Conservation (phyloP, 2,888 invertebrate species). For the Halictus ligatus region DNA sequence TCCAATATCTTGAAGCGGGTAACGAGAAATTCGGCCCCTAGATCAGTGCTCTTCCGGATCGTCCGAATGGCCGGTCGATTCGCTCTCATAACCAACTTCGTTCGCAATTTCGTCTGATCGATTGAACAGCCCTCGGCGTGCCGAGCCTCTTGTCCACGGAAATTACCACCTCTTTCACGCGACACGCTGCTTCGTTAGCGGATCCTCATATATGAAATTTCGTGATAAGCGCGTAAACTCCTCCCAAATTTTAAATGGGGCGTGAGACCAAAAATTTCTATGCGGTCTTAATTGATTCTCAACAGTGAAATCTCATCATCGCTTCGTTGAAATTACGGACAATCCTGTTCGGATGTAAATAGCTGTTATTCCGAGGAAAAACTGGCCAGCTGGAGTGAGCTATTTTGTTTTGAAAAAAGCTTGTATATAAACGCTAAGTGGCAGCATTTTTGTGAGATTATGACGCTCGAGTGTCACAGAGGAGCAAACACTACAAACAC, state of each 20-base stretch:
- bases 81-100: slow-evolving; percentile 23
- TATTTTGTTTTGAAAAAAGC: neutral
- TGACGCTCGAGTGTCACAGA: neutral
- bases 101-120: neutral
- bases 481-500: neutral
- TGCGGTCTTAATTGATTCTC: too few relatives aligned
- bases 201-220: too few relatives aligned
- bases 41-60: slow-evolving; percentile 27
- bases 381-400: neutral
- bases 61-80: neutral
- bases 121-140: neutral
- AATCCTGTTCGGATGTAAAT: neutral
- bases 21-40: slow-evolving; percentile 32
- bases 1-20: slow-evolving; percentile 55
- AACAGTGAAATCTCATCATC: too few relatives aligned
- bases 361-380: neutral
- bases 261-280: too few relatives aligned
- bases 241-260: too few relatives aligned
- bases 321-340: neutral
- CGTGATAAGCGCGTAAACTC: too few relatives aligned
- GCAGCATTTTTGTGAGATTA: slow-evolving; percentile 1
- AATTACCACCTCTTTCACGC: neutral
- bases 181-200: neutral
- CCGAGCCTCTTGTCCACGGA: neutral
- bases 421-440: neutral